Evolutionary conservation across 1,140 invertebrate species (phyloP), one percentile per base, ranked within the genome.

Genomic region (Penaeus indicus): DNA sequence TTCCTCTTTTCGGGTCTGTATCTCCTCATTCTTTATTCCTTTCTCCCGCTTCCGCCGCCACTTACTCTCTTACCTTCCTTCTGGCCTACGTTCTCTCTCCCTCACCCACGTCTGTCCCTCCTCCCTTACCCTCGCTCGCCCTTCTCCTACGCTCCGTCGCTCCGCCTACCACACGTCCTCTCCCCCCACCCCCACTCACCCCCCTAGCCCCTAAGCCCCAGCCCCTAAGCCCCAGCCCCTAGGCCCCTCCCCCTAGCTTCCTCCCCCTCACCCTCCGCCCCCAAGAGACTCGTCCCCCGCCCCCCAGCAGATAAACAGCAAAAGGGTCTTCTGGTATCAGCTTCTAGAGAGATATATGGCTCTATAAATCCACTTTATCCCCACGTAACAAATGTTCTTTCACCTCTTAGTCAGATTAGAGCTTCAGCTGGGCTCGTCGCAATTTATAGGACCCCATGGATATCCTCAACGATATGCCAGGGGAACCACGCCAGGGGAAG

Each of bases 351-450:
- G 88, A 89, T 67, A 89, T 89, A 89, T 89, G 88, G 83, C 72
- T 85, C 88, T 85, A 89, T 89, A 89, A 89, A 89, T 89, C 88
- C 82, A 84, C 88, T 89, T 89, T 89, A 89, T 89, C 88, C 88
- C 63, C 47, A 32, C 88, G 88, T 89, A 89, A 89, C 88, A 89
- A 89, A 89, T 89, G 88, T 89, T 89, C 88, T 89, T 89, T 89
- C 88, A 89, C 88, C 88, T 89, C 88, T 89, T 89, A 89, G 88
- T 89, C 88, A 89, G 88, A 89, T 89, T 89, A 89, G 81, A 89
- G 88, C 88, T 89, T 89, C 82, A 85, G 42, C 82, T 62, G 88
- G 82, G 75, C 83, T 85, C 83, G 63, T 67, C 62, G 88, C 88
- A 72, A 89, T 89, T 89, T 89, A 89, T 89, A 75, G 88, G 72